Evolutionary conservation across 1,140 invertebrate species (phyloP).

Genomic region (Nephotettix cincticeps): DNA sequence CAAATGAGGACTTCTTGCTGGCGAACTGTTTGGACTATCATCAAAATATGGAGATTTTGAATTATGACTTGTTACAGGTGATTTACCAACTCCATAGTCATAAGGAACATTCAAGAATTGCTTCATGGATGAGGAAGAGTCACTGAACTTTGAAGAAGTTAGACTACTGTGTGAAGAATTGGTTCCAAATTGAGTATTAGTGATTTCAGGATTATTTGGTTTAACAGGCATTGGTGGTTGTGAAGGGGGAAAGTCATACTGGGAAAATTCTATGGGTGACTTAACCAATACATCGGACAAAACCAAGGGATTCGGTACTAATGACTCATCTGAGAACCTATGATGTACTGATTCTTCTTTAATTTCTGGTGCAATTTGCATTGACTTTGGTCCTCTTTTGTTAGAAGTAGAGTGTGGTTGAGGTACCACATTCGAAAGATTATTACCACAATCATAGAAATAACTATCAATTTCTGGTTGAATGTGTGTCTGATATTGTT

Average conservation of each 20-base stretch:
- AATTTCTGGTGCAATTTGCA: neutral
- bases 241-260: neutral
- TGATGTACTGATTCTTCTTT: neutral
- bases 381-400: no score
- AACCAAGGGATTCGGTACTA: neutral
- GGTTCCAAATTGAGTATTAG: neutral
- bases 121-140: neutral
- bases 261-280: neutral
- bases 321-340: neutral
- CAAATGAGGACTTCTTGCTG: conserved; percentile 13
- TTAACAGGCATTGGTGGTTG: neutral
- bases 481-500: no score
- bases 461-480: no score
- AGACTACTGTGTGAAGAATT: neutral
- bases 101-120: neutral
- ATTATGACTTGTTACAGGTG: neutral
- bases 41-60: conserved; percentile 16
- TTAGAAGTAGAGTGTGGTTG: no score
- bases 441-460: no score
- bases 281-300: neutral
- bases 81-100: neutral
- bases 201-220: neutral
- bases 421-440: no score
- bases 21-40: neutral
- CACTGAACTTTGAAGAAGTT: neutral